These are phyloP conservation scores for Poecile atricapillus DNA, from an alignment of 2,113 vertebrate species.

Conservation along the genomic window DNA sequence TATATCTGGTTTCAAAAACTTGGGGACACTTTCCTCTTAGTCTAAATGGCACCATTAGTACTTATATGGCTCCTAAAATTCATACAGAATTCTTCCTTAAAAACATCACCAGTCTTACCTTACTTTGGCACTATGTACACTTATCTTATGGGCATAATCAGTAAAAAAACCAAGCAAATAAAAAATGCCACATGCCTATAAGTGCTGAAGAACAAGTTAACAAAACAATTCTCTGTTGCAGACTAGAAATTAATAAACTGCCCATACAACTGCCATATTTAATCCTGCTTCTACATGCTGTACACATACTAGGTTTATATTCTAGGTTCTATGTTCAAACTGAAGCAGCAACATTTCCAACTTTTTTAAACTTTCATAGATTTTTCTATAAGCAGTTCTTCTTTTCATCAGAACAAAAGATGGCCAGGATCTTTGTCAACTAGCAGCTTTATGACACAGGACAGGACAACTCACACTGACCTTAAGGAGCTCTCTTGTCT, in stretches of 20 bases:
- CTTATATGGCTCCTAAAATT: neutral
- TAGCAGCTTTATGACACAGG: neutral
- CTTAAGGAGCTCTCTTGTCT: neutral
- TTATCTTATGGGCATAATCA: neutral
- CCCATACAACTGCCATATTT: neutral
- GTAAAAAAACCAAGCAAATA: neutral
- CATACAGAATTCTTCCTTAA: neutral
- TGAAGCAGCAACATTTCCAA: neutral
- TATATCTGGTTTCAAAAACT: neutral
- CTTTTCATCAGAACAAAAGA: neutral
- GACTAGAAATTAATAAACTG: neutral
- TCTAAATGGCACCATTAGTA: neutral
- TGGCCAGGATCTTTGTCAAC: neutral
- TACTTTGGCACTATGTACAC: neutral
- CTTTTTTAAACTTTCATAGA: neutral
- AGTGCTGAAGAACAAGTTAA: neutral
- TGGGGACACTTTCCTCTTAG: neutral
- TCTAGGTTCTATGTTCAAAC: neutral
- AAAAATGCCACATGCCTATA: neutral
- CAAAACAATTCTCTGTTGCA: neutral
- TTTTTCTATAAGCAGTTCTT: neutral
- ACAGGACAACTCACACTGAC: neutral
- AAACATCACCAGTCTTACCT: neutral
- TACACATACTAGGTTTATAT: neutral
- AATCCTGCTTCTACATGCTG: neutral